Evolutionary conservation across 2,888 invertebrate genomes (phyloP).

Genomic region (Endotricha flammealis): DNA sequence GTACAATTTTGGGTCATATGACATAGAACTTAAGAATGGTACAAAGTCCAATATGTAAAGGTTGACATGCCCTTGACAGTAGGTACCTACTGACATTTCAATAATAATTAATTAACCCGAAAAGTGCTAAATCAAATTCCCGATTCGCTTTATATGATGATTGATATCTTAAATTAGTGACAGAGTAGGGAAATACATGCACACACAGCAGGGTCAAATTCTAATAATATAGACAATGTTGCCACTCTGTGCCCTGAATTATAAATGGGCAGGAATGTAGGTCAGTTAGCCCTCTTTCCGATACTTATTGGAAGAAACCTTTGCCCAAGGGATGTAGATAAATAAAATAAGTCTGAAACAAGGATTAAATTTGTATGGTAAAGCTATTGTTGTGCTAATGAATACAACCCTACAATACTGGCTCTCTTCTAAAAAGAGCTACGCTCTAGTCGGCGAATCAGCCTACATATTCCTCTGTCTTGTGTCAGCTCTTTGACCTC

Average conservation of each 20-base stretch:
- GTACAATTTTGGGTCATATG: no score
- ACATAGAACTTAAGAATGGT: no score
- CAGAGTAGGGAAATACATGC: not conserved
- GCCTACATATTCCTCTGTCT: no score
- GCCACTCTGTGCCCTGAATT: conserved; percentile 2
- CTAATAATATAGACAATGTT: conserved; percentile 1
- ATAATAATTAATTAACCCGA: conserved; percentile 13
- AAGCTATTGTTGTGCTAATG: no score
- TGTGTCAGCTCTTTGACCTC: no score
- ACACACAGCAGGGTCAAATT: conserved; percentile 1
- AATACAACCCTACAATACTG: no score
- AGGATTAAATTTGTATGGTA: no score
- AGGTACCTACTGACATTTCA: conserved; percentile 6
- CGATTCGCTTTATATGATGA: conserved; percentile 14
- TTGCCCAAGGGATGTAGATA: not conserved
- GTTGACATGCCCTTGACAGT: no score
- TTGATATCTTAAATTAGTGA: conserved; percentile 16
- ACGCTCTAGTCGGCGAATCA: no score
- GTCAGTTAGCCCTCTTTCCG: not conserved
- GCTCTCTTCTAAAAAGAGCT: no score
- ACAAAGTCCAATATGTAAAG: no score
- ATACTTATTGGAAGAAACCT: not conserved
- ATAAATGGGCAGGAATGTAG: conserved; percentile 1
- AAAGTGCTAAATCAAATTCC: conserved; percentile 11
- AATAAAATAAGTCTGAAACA: no score